Conservation (phyloP, 2,797 vertebrate species). For the Varecia variegata region DNA sequence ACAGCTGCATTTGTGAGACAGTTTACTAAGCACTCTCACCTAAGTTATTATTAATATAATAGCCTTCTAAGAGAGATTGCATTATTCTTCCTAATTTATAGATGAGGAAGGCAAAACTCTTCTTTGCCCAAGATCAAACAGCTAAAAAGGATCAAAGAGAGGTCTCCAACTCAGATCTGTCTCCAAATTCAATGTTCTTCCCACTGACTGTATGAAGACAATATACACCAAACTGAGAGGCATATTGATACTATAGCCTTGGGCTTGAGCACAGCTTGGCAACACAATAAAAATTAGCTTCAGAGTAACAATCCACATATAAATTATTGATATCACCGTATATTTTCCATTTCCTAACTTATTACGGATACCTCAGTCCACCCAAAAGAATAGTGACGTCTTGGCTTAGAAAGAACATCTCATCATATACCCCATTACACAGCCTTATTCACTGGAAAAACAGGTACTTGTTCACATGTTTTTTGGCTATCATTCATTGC, state of each 20-base stretch:
- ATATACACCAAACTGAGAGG: background rate
- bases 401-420: background rate
- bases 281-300: background rate
- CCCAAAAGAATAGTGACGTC: background rate
- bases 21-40: background rate
- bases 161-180: background rate
- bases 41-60: background rate
- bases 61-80: background rate
- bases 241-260: background rate
- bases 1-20: background rate
- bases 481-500: background rate
- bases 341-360: background rate
- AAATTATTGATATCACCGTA: background rate
- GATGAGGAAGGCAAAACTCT: constrained; percentile 4
- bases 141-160: background rate
- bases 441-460: background rate
- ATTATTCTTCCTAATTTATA: background rate
- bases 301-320: background rate
- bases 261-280: background rate
- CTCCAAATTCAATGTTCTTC: background rate
- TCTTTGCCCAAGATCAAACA: background rate
- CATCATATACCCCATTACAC: too few species aligned
- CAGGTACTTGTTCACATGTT: background rate
- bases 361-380: background rate
- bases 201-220: background rate